Conservation (phyloP, 2,888 invertebrate genomes). For the Caenorhabditis imperialis region DNA sequence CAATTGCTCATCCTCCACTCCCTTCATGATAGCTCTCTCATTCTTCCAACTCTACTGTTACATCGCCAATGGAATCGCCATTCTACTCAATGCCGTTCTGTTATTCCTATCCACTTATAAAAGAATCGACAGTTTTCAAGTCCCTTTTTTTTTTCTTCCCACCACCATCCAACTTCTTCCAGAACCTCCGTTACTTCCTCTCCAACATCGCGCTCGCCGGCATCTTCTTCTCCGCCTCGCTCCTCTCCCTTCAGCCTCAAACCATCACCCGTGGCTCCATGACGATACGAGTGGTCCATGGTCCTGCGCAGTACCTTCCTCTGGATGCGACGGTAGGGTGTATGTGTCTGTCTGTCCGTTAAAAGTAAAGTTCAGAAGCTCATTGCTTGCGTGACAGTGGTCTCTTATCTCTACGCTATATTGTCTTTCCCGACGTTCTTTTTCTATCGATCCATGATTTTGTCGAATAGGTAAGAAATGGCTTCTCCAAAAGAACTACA, state of each 20-base stretch:
- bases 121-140: conserved; percentile 56
- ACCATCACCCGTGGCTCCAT: conserved; percentile 52
- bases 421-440: conserved; percentile 62
- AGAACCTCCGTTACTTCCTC: conserved; percentile 62
- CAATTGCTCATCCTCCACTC: too few species aligned
- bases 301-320: conserved; percentile 45
- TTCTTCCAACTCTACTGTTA: conserved; percentile 58
- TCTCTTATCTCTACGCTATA: conserved; percentile 53
- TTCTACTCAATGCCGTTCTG: conserved; percentile 46
- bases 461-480: conserved; percentile 37
- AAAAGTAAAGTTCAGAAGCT: conserved; percentile 37
- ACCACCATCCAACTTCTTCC: background rate
- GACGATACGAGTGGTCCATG: conserved; percentile 60
- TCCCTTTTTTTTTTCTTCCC: too few species aligned
- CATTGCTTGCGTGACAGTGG: conserved; percentile 36
- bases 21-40: conserved; percentile 7
- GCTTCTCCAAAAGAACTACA: too few species aligned
- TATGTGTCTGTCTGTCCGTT: background rate
- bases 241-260: conserved; percentile 56
- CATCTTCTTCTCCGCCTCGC: conserved; percentile 33
- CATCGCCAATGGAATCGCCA: conserved; percentile 39
- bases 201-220: conserved; percentile 58
- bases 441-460: conserved; percentile 52
- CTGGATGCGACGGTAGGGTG: conserved; percentile 34
- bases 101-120: conserved; percentile 54